phyloP scores from a whole-genome alignment of 2,888 invertebrate species.

The Drosophila kuntzei region DNA sequence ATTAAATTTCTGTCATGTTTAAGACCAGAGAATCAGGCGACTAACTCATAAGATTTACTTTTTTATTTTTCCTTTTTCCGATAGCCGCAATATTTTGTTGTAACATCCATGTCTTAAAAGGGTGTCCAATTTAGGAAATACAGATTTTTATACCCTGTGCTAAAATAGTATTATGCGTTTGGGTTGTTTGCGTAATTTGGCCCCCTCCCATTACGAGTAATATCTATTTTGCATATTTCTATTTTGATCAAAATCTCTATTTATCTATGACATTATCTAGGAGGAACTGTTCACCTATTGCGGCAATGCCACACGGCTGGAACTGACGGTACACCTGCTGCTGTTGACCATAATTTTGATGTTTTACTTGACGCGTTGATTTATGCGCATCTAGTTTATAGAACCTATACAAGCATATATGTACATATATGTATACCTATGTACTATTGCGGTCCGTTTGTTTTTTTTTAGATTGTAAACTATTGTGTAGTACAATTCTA shows the following conservation, averaged over 20 bases:
- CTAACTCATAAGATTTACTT: no score
- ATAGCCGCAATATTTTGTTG: no score
- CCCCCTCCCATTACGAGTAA: no score
- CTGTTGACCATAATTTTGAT: conserved; percentile 74
- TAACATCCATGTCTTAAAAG: no score
- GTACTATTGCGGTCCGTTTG: conserved; percentile 59
- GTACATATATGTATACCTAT: conserved; percentile 52
- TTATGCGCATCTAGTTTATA: conserved; percentile 68
- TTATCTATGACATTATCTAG: conserved; percentile 50
- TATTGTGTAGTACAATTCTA: conserved; percentile 74
- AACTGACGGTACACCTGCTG: conserved; percentile 64
- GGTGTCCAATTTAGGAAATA: no score
- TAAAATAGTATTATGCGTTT: no score
- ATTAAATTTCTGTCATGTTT: no score
- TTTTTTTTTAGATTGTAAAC: conserved; percentile 63
- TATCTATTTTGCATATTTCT: background rate
- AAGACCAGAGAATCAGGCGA: no score
- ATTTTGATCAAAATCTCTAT: background rate
- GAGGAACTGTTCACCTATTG: conserved; percentile 84
- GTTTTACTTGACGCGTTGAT: conserved; percentile 77
- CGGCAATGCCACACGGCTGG: conserved; percentile 81
- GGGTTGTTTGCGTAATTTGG: no score
- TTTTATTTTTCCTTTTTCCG: no score
- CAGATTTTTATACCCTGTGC: no score
- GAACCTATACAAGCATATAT: conserved; percentile 46